phyloP scores from a whole-genome alignment of 2,113 vertebrate genomes.

The Octodon degus region DNA sequence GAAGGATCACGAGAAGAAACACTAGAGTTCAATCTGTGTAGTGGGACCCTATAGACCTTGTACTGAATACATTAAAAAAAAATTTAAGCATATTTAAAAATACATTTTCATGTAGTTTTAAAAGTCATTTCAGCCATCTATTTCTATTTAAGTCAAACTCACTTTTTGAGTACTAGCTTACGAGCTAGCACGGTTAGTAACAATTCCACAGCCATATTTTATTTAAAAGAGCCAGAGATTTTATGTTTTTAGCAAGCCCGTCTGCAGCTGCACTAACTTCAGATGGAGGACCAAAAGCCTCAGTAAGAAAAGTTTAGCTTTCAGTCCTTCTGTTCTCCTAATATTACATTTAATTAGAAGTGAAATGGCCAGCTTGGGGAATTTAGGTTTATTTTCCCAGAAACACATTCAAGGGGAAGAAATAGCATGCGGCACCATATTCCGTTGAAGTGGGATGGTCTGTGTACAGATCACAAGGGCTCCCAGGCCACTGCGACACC shows the following conservation, averaged over 20 bases:
- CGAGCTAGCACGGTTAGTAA: constrained; percentile 38
- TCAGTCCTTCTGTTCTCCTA: constrained; percentile 60
- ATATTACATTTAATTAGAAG: constrained; percentile 55
- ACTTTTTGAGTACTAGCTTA: neutral
- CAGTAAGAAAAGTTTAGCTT: constrained; percentile 54
- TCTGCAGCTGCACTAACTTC: constrained; percentile 18
- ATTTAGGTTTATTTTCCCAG: constrained; percentile 30
- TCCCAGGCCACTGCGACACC: constrained; percentile 10
- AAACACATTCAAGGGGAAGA: neutral
- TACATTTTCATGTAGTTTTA: constrained; percentile 35
- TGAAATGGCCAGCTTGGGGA: constrained; percentile 49
- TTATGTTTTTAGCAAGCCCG: neutral
- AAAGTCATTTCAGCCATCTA: constrained; percentile 30
- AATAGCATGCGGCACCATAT: neutral
- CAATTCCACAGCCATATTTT: neutral
- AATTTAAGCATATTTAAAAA: neutral
- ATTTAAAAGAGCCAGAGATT: constrained; percentile 20
- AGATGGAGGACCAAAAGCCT: constrained; percentile 71
- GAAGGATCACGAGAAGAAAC: too few species aligned
- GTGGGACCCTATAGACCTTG: too few species aligned
- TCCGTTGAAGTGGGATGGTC: constrained; percentile 27
- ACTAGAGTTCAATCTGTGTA: too few species aligned
- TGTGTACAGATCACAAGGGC: neutral
- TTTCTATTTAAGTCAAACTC: constrained; percentile 63
- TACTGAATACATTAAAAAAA: too few species aligned